These are phyloP conservation scores for Noctuana brunneofusca DNA, from an alignment of 2,888 invertebrate species.

Conservation along the genomic window DNA sequence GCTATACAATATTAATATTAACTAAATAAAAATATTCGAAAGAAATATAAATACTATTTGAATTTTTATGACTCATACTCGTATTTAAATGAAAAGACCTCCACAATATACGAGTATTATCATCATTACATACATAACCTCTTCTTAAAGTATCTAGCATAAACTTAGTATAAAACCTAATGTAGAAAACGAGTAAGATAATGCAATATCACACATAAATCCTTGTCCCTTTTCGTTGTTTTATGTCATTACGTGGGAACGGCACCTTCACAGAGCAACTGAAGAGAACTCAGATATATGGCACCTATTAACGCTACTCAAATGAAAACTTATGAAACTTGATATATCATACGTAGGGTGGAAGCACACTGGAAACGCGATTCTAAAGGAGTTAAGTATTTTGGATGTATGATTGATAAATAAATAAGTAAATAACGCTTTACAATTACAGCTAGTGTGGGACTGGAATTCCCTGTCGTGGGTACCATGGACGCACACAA, in stretches of 20 bases:
- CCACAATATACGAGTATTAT: too few species aligned
- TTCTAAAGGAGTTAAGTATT: neutral
- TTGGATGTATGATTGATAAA: neutral
- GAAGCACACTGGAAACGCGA: slow-evolving; percentile 3
- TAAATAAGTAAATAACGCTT: neutral
- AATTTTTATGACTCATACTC: too few species aligned
- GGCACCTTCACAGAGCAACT: slow-evolving; percentile 3
- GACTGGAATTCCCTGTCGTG: too few species aligned
- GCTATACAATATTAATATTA: too few species aligned
- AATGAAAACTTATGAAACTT: slow-evolving; percentile 24
- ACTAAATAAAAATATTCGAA: too few species aligned
- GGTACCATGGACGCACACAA: too few species aligned
- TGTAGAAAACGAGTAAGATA: neutral
- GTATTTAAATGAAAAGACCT: too few species aligned
- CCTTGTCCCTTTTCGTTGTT: neutral
- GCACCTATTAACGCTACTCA: slow-evolving; percentile 22
- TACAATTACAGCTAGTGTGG: too few species aligned
- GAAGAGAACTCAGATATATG: slow-evolving; percentile 14
- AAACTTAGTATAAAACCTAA: neutral
- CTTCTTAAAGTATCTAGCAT: neutral
- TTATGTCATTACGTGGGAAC: slow-evolving; percentile 5
- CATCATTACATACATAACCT: neutral
- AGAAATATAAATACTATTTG: too few species aligned
- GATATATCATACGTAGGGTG: slow-evolving; percentile 13
- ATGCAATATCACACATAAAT: neutral